Evolutionary conservation across 2,888 invertebrate genomes (phyloP).

Genomic region (Hemithea aestivaria): DNA sequence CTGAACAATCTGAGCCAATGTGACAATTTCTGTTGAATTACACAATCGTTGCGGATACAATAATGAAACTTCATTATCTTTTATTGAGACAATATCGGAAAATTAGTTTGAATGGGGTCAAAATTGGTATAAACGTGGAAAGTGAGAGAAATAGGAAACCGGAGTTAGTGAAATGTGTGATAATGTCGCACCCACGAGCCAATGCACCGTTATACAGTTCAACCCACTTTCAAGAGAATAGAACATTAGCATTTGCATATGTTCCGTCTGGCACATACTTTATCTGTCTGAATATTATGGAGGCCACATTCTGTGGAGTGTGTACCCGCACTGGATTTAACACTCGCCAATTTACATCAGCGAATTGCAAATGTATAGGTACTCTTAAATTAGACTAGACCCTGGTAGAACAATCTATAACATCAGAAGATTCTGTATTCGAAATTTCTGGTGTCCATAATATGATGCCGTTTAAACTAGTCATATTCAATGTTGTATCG

Average conservation of each 20-base stretch:
- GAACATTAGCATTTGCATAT: constrained; percentile 25
- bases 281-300: constrained; percentile 16
- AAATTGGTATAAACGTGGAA: constrained; percentile 11
- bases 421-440: no score
- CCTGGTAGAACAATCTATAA: no score
- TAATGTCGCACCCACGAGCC: constrained; percentile 40
- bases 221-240: constrained; percentile 33
- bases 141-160: constrained; percentile 33
- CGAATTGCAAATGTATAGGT: no score
- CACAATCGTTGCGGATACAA: constrained; percentile 9
- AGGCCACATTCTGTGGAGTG: constrained; percentile 3
- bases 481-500: no score
- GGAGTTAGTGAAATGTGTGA: constrained; percentile 35
- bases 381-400: no score
- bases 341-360: constrained; percentile 3
- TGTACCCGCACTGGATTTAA: constrained; percentile 4
- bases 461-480: no score
- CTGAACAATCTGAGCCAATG: constrained; percentile 7
- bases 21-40: constrained; percentile 5
- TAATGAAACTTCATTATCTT: constrained; percentile 1
- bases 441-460: no score
- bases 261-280: constrained; percentile 16
- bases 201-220: constrained; percentile 37
- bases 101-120: constrained; percentile 7
- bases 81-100: constrained; percentile 6